Base-by-base conservation (phyloP, 2,113 vertebrate species). In the Thamnaconus septentrionalis region DNA sequence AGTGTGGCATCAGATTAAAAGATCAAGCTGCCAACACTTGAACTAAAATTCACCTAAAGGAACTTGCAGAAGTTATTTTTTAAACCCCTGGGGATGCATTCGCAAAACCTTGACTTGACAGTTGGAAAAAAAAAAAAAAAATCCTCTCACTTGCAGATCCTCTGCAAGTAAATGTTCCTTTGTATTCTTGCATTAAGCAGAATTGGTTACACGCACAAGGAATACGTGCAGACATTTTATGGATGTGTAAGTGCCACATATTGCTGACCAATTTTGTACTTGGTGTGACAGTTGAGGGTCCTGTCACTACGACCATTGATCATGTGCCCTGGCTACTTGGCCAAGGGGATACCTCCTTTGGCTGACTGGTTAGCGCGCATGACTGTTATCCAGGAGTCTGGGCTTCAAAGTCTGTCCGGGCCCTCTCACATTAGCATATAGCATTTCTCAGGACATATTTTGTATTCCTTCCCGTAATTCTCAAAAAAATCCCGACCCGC, bases 151-250 rank as follows among this genome's bases (percentile, higher is more conserved):
- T 31, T 31, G 18, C 18, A 31, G 18, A 31, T 31, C 18, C 1
- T 46, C 44, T 51, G 11, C 57, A 44, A 66, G 39, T 56, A 49
- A 53, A 56, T 8, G 4, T 41, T 53, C 1, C 2, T 61, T 31
- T 31, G 18, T 31, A 31, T 31, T 31, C 18, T 31, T 31, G 18
- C 18, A 31, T 51, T 44, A 40, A 63, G 12, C 31, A 18, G 5
- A 45, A 43, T 9, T 48, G 11, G 10, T 49, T 55, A 65, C 45
- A 52, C n/a, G 54, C n/a, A 46, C 18, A 40, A 43, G 4, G 6
- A 52, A 41, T 50, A 40, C 4, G 3, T 6, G 48, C 10, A 55
- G 11, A 11, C 42, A 10, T 48, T 64, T 73, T 53, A 62, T 60
- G 10, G 48, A 45, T 31, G 18, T 31, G 18, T 31, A 31, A 31